Evolutionary conservation across 2,888 invertebrate species (phyloP).

Genomic region (Epicampocera succincta): DNA sequence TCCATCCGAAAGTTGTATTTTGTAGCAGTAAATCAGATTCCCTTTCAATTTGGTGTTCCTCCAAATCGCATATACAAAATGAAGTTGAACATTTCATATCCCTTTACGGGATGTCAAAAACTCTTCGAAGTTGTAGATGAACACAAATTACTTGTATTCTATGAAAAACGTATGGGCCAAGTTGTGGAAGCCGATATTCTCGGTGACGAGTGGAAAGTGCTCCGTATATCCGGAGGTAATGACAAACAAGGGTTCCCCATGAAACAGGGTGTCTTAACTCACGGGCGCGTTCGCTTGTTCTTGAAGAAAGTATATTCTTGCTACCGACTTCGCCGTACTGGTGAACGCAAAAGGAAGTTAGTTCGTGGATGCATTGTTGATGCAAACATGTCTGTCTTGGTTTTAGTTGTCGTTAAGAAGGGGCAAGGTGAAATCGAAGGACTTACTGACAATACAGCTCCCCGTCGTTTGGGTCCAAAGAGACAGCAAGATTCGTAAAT

Average conservation of each 20-base stretch:
- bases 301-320: constrained; percentile 98
- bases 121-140: constrained; percentile 98
- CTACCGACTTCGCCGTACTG: constrained; percentile 96
- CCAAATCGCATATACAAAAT: no score
- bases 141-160: constrained; percentile 96
- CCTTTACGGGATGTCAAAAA: no score
- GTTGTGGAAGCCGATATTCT: constrained; percentile 97
- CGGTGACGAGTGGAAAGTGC: constrained; percentile 99
- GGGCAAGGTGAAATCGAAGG: constrained; percentile 98
- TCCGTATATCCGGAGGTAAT: no score
- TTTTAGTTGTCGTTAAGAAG: constrained; percentile 96
- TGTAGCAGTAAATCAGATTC: no score
- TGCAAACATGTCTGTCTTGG: constrained; percentile 97
- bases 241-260: constrained; percentile 99
- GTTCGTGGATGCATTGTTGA: constrained; percentile 99
- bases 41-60: no score
- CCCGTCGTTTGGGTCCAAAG: constrained; percentile 98
- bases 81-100: no score
- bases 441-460: constrained; percentile 95
- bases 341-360: constrained; percentile 98
- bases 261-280: constrained; percentile 99
- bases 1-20: no score
- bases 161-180: no score
- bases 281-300: constrained; percentile 97
- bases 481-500: constrained; percentile 84